Conservation (phyloP, 2,113 vertebrate species). For the Plotosus lineatus region DNA sequence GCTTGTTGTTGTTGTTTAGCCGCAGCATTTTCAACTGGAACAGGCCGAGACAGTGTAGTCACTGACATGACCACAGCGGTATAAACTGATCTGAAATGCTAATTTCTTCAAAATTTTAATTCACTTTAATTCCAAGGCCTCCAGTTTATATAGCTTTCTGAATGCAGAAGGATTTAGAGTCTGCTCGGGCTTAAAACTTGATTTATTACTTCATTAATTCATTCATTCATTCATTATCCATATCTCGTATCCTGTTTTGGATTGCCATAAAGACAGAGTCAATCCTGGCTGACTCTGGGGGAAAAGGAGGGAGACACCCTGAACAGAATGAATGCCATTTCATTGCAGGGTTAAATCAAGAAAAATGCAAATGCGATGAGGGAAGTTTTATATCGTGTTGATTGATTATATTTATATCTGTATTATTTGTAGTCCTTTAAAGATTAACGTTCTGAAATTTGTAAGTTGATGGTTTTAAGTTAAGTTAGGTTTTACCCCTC, state of each 20-base stretch:
- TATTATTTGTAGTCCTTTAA: conserved; percentile 18
- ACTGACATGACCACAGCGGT: conserved; percentile 21
- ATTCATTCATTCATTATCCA: too few species aligned
- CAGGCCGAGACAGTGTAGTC: conserved; percentile 29
- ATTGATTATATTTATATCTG: background rate
- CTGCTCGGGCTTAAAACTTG: conserved; percentile 15
- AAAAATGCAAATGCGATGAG: background rate
- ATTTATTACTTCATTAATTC: too few species aligned
- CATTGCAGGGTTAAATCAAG: too few species aligned
- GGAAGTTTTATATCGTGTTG: conserved; percentile 14
- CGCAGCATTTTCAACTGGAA: conserved; percentile 22
- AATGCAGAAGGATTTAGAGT: conserved; percentile 31
- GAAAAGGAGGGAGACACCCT: too few species aligned
- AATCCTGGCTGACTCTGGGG: too few species aligned
- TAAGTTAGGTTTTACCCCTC: background rate
- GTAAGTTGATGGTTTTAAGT: background rate
- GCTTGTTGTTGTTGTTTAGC: conserved; percentile 44
- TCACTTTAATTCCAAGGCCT: conserved; percentile 10
- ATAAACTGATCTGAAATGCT: background rate
- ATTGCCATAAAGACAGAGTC: too few species aligned
- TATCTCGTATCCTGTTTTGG: too few species aligned
- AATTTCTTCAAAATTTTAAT: conserved; percentile 18
- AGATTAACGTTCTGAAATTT: conserved; percentile 16
- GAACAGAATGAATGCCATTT: too few species aligned
- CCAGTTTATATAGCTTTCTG: conserved; percentile 2